These are phyloP conservation scores for Megaptera novaeangliae DNA, from an alignment of 2,113 vertebrate genomes.

Conservation along the genomic window DNA sequence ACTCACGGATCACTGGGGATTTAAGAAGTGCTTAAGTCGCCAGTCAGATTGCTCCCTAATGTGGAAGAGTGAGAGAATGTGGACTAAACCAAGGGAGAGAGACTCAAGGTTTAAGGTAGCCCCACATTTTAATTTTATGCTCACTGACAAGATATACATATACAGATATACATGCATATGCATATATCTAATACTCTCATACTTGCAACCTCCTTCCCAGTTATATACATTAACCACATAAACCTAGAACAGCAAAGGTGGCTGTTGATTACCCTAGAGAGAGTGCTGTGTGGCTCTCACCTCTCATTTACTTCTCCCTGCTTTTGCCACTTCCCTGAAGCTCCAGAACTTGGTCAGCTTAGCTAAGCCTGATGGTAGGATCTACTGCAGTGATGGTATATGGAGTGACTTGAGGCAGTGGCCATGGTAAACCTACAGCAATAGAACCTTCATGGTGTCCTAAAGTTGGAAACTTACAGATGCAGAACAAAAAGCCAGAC, in stretches of 20 bases:
- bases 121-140: background rate
- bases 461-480: background rate
- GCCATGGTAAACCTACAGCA: background rate
- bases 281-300: background rate
- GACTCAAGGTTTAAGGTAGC: background rate
- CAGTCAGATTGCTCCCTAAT: background rate
- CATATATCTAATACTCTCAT: too few species aligned
- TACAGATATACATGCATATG: background rate
- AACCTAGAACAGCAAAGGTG: background rate
- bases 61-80: background rate
- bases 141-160: background rate
- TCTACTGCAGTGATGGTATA: background rate
- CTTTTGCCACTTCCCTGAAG: background rate
- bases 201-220: background rate
- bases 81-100: background rate
- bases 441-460: fast-evolving
- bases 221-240: background rate
- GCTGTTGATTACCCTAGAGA: background rate
- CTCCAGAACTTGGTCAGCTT: too few species aligned
- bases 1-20: background rate
- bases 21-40: background rate
- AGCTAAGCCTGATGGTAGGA: background rate
- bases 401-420: background rate
- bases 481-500: background rate
- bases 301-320: background rate